Conservation (phyloP, 2,888 invertebrate genomes). For the Melieria omissa region DNA sequence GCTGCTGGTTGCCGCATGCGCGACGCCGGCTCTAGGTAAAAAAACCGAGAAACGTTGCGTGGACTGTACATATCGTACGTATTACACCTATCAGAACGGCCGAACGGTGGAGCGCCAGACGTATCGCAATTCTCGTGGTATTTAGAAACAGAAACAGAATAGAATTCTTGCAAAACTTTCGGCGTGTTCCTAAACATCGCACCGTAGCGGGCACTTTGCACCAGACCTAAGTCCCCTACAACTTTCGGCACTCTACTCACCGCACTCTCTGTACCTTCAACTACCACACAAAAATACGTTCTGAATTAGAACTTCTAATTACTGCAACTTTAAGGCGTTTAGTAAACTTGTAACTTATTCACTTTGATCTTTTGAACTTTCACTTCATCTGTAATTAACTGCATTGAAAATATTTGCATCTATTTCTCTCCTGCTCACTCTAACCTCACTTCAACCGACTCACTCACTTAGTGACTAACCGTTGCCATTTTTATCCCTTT, state of each 20-base stretch:
- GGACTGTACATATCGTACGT: constrained; percentile 58
- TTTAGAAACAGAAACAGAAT: constrained; percentile 44
- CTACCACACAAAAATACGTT: too few relatives aligned
- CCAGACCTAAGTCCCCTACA: neutral
- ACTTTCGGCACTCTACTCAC: neutral
- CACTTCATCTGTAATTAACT: neutral
- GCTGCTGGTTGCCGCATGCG: constrained; percentile 29
- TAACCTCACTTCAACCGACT: neutral
- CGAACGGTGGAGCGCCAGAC: constrained; percentile 55
- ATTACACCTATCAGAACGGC: constrained; percentile 60
- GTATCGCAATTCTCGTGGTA: constrained; percentile 59
- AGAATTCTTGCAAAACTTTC: neutral
- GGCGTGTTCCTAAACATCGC: neutral
- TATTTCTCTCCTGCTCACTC: neutral
- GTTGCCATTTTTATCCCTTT: neutral
- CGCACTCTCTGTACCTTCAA: too few relatives aligned
- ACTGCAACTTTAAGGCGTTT: neutral
- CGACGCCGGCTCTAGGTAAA: constrained; percentile 52
- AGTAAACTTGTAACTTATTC: neutral
- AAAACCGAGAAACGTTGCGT: constrained; percentile 59
- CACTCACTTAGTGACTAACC: neutral
- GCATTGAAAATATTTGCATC: neutral
- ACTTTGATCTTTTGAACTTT: neutral
- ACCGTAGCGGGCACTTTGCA: neutral
- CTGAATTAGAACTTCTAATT: neutral